Conservation (phyloP, 1,140 invertebrate species). For the Proctacanthus coquilletti region DNA sequence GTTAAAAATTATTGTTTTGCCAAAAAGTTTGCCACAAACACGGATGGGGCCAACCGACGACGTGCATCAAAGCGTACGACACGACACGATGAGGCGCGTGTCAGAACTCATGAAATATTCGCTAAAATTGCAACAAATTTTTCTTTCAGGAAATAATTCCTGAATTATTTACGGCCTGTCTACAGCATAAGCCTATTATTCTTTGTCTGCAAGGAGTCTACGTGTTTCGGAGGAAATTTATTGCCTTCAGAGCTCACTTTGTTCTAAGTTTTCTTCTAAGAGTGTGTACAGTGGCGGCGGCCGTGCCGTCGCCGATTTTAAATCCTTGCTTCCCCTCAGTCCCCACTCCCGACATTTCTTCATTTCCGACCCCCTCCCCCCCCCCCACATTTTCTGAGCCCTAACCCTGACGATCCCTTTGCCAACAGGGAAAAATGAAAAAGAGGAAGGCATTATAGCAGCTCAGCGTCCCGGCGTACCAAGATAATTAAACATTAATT, state of each 20-base stretch:
- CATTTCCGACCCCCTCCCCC: too few relatives aligned
- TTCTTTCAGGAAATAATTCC: too few relatives aligned
- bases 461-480: not conserved
- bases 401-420: not conserved
- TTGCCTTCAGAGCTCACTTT: not conserved
- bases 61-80: too few relatives aligned
- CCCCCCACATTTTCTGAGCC: too few relatives aligned
- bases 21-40: too few relatives aligned
- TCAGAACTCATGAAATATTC: too few relatives aligned
- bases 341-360: not conserved
- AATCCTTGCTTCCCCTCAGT: too few relatives aligned
- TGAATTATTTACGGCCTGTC: not conserved
- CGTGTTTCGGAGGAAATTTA: not conserved
- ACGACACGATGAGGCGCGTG: too few relatives aligned
- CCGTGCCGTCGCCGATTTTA: too few relatives aligned
- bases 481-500: constrained; percentile 1
- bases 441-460: not conserved
- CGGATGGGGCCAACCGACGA: too few relatives aligned
- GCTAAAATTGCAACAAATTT: too few relatives aligned
- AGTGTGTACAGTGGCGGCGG: not conserved
- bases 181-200: constrained; percentile 1
- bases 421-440: not conserved
- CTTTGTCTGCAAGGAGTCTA: not conserved
- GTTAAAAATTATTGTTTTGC: too few relatives aligned
- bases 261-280: not conserved